Conservation (phyloP, 2,797 vertebrate species). For the Fringilla coelebs region DNA sequence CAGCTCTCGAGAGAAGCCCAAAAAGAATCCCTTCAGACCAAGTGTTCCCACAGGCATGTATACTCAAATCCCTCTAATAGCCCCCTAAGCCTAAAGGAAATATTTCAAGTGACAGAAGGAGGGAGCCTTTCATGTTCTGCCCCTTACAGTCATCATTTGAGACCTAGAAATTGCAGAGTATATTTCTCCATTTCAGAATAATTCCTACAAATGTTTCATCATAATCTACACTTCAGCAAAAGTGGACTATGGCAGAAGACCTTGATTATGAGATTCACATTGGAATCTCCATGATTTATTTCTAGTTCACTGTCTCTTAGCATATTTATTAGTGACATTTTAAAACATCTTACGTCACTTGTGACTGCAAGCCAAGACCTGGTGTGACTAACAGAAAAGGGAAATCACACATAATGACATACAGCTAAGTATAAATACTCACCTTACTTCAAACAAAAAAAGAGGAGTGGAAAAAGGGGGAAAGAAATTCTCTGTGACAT, state of each 20-base stretch:
- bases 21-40: not conserved
- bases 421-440: slow-evolving; percentile 22
- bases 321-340: slow-evolving; percentile 53
- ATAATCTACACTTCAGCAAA: slow-evolving; percentile 1
- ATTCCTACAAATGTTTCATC: not conserved
- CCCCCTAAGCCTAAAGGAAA: not conserved
- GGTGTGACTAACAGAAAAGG: slow-evolving; percentile 54
- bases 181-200: slow-evolving; percentile 37
- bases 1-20: not conserved
- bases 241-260: not conserved
- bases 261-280: not conserved
- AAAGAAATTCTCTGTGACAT: slow-evolving; percentile 22
- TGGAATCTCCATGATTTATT: slow-evolving; percentile 23
- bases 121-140: not conserved
- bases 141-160: not conserved
- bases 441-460: not conserved
- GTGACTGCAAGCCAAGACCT: slow-evolving; percentile 34
- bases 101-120: not conserved
- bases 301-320: not conserved
- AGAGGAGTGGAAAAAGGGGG: not conserved
- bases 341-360: slow-evolving; percentile 16
- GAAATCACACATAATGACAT: slow-evolving; percentile 48
- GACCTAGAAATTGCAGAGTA: slow-evolving; percentile 10
- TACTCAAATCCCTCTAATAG: not conserved
- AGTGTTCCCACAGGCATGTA: not conserved